Base-by-base conservation (phyloP, 2,888 invertebrate genomes). In the Anoncus sp. region DNA sequence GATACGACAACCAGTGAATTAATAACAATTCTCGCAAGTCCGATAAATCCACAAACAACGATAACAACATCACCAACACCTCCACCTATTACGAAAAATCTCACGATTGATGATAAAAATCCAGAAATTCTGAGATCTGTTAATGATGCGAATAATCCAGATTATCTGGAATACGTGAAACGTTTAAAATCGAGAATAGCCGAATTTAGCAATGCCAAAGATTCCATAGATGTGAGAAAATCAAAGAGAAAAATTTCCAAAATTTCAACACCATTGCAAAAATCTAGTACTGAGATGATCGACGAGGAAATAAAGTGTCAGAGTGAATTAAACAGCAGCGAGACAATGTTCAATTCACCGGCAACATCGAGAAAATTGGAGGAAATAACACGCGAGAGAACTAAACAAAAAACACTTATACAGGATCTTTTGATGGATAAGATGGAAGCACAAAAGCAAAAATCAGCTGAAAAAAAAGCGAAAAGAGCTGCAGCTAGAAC, bases 361-460 rank as follows among this genome's bases (percentile, higher is more conserved):
- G 92, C 94, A 62, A 93, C 95, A 3, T 93, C 93, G 1, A 92
- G 94, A 73, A 95, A 95, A 88, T 66, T 96, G 69, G 96, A 96
- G 88, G 95, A 96, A 91, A 93, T 97, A 40, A 95, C 95, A 80
- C 94, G 95, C 87, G 96, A 97, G 88, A 93, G 97, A 70, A 95
- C 95, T 45, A 95, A 96, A 87, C 97, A 97, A 90, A 97, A 97
- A 81, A 96, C 95, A 88, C 92, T 97, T 27, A 96, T 97, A 57
- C 94, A 97, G 85, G 95, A 97, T 88, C 92, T 97, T 91, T 95
- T 97, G 65, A 94, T 97, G 93, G 96, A 96, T 87, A 95, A 96
- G 90, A 92, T 96, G 85, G 94, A 94, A 84, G 93, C 94, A 2
- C 94, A 95, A 85, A 95, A 94, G 83, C 94, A 94, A 83, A 92